A percentile compares a stretch with the other conserved stretches of the same genome.
Evolutionary conservation across 2,888 invertebrate genomes (phyloP).

Genomic region (Diploptera punctata): DNA sequence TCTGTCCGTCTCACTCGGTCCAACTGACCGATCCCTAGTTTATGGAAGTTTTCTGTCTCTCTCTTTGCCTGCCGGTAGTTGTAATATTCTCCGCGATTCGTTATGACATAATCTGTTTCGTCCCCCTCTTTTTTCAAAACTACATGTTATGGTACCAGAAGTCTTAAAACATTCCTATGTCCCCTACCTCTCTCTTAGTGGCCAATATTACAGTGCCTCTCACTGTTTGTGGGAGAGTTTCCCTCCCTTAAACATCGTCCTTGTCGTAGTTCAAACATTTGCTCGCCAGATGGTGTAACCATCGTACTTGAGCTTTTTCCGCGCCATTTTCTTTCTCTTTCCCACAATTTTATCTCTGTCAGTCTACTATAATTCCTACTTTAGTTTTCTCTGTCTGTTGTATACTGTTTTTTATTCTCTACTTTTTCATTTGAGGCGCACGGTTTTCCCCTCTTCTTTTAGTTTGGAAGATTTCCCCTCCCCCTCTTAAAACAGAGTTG

Average conservation of each 20-base stretch:
- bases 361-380: not conserved
- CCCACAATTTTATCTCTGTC: not conserved
- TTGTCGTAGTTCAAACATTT: conserved; percentile 34
- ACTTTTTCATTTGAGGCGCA: not conserved
- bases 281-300: conserved; percentile 34
- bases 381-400: conserved; percentile 14
- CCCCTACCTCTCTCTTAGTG: not conserved
- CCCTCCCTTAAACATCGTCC: conserved; percentile 25
- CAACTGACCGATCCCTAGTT: conserved; percentile 9
- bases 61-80: too few species aligned
- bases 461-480: not conserved
- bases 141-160: not conserved
- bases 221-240: not conserved
- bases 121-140: conserved; percentile 1
- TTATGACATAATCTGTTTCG: conserved; percentile 25
- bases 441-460: conserved; percentile 14
- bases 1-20: not conserved
- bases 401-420: not conserved
- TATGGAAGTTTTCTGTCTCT: too few species aligned
- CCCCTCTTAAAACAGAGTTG: not conserved
- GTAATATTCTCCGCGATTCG: conserved; percentile 8
- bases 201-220: conserved; percentile 11
- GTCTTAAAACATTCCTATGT: not conserved
- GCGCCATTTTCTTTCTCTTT: not conserved
- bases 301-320: conserved; percentile 21